phyloP scores from a whole-genome alignment of 2,113 vertebrate species.

The Pomatostomus ruficeps region DNA sequence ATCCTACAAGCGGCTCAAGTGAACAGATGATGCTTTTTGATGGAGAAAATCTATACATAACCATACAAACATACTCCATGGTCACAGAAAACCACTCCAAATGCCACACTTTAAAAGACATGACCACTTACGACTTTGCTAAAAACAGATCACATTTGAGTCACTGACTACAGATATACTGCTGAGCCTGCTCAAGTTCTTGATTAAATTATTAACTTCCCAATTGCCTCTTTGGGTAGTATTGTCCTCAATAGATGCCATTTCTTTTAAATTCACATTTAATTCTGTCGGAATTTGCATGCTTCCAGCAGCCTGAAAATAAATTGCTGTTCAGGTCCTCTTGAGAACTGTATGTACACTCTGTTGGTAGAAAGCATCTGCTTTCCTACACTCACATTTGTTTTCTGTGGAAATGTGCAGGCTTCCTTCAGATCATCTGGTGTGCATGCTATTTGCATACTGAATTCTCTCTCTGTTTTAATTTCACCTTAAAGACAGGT shows the following conservation, averaged over 20 bases:
- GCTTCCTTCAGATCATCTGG: conserved; percentile 63
- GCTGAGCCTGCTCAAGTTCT: background rate
- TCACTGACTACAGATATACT: background rate
- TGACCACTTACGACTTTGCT: background rate
- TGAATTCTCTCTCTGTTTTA: conserved; percentile 58
- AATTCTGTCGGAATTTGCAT: conserved; percentile 63
- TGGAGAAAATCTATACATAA: background rate
- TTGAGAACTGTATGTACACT: conserved; percentile 61
- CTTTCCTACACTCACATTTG: conserved; percentile 65
- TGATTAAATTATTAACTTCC: conserved; percentile 40
- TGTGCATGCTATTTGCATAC: conserved; percentile 59
- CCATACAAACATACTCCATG: background rate
- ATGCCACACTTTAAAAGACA: background rate
- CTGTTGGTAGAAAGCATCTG: conserved; percentile 69
- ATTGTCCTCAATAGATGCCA: conserved; percentile 26
- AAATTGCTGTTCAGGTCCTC: conserved; percentile 63
- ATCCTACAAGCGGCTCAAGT: background rate
- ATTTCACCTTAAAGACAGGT: conserved; percentile 55
- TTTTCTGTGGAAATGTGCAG: conserved; percentile 60
- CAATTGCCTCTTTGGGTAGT: background rate
- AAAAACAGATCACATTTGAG: conserved; percentile 12
- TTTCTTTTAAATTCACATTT: conserved; percentile 61
- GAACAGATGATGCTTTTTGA: background rate
- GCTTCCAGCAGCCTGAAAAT: conserved; percentile 62
- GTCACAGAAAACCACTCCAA: background rate